Base-by-base conservation (phyloP, 2,888 invertebrate species). In the Chaitophorus viminalis region DNA sequence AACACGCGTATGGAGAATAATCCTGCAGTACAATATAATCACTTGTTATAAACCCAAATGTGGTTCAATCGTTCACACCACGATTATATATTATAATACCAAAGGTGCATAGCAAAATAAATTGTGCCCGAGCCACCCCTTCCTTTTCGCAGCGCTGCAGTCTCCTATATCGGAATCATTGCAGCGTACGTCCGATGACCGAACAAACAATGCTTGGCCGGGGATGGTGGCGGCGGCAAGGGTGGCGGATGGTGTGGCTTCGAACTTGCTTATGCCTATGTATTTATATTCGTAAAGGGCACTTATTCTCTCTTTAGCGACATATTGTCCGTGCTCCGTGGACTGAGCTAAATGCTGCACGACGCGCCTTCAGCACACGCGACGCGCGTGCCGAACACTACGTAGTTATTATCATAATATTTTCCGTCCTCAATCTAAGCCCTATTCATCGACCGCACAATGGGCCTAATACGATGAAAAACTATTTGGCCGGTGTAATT, bases 291-390 rank as follows among this genome's bases (percentile, higher is more conserved):
- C 0, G 46, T 54, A 18, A 70, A 86, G 77, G 79, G 87, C 87
- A 79, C 87, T 87, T n/a, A n/a, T n/a, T 75, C 39, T 70, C 87
- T 87, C 87, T 87, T 87, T 87, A 87, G 87, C 75, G 87, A n/a
- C 39, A 31, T 25, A 87, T 87, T 87, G 87, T 87, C 79, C 87
- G 87, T 87, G 87, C 29, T 74, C 81, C 87, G 60, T 87, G 87
- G 87, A 87, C 87, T 81, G 87, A 81, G 74, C 74, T 81, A 87
- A 87, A 87, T 25, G 39, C 70, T n/a, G 52, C 14, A 11, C 72
- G 65, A 21, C 76, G 46, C 46, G 46, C 70, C 78, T 46, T 18
- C 72, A 17, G 72, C 29, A 54, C 86, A 79, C 79, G 81, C 81
- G 87, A 60, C 79, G 14, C 29, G 14, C 60, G 39, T 46, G 46